These are phyloP conservation scores for Psittacula cyanocephala DNA, from an alignment of 2,113 vertebrate genomes.

Conservation along the genomic window DNA sequence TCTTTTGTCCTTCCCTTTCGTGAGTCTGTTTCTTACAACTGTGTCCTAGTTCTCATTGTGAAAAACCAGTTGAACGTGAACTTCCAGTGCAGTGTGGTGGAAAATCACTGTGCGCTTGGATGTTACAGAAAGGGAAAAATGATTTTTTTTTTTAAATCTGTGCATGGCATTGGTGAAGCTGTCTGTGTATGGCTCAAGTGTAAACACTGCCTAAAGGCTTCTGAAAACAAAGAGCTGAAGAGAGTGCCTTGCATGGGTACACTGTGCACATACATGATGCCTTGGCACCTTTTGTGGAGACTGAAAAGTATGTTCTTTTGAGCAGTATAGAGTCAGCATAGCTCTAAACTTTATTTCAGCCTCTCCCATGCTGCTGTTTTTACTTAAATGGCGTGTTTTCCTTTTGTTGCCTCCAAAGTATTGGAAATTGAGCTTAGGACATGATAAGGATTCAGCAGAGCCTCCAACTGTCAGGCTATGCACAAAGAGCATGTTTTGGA, in stretches of 20 bases:
- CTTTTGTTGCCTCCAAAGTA: neutral
- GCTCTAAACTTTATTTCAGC: neutral
- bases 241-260: neutral
- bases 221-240: neutral
- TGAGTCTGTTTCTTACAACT: neutral
- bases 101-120: neutral
- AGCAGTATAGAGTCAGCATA: neutral
- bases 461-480: neutral
- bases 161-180: neutral
- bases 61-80: neutral
- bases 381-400: neutral
- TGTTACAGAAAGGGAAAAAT: neutral
- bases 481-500: neutral
- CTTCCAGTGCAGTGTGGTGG: neutral
- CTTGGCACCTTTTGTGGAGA: neutral
- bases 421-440: constrained; percentile 10
- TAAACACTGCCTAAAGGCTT: neutral
- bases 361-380: neutral
- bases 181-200: neutral
- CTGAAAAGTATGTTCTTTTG: neutral
- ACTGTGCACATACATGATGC: neutral
- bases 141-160: neutral
- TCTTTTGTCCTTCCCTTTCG: neutral
- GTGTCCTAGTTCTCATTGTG: neutral
- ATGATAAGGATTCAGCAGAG: constrained; percentile 9